phyloP scores from a whole-genome alignment of 2,888 invertebrate genomes.

The Acrocyrtus sp. region DNA sequence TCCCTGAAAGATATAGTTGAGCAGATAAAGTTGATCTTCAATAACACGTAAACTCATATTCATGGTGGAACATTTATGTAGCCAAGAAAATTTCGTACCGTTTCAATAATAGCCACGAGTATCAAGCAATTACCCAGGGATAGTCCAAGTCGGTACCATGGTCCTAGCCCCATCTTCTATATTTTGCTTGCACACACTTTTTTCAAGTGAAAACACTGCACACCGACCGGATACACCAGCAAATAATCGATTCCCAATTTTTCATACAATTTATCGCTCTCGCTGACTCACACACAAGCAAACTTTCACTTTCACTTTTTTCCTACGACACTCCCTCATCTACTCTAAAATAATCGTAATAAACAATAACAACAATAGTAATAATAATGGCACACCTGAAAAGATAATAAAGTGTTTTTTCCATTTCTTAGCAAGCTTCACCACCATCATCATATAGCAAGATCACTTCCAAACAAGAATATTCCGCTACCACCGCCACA shows the following conservation, averaged over 20 bases:
- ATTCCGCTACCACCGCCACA: no score
- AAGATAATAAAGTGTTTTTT: conserved; percentile 28
- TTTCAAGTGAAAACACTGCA: no score
- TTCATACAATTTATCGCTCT: background rate
- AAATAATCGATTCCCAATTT: background rate
- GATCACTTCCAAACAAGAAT: conserved; percentile 27
- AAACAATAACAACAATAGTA: background rate
- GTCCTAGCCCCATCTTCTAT: conserved; percentile 47
- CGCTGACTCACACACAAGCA: background rate
- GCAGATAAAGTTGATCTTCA: no score
- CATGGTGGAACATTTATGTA: background rate
- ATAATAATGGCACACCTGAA: conserved; percentile 39
- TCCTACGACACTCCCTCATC: background rate
- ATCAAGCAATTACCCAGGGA: conserved; percentile 51
- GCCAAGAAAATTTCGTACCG: no score
- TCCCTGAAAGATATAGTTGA: conserved; percentile 21
- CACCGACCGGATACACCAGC: no score
- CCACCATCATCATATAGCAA: conserved; percentile 19
- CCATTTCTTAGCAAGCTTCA: conserved; percentile 36
- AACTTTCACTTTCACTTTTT: conserved; percentile 17
- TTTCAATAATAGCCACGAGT: conserved; percentile 52
- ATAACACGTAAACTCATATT: background rate
- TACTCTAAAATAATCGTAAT: no score
- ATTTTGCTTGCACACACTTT: background rate
- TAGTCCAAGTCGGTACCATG: conserved; percentile 51